Percentiles rank a stretch among this genome's conserved stretches.
These are phyloP conservation scores for Siderastrea radians DNA, from an alignment of 92 coral and sea anemone genomes.

Conservation along the genomic window DNA sequence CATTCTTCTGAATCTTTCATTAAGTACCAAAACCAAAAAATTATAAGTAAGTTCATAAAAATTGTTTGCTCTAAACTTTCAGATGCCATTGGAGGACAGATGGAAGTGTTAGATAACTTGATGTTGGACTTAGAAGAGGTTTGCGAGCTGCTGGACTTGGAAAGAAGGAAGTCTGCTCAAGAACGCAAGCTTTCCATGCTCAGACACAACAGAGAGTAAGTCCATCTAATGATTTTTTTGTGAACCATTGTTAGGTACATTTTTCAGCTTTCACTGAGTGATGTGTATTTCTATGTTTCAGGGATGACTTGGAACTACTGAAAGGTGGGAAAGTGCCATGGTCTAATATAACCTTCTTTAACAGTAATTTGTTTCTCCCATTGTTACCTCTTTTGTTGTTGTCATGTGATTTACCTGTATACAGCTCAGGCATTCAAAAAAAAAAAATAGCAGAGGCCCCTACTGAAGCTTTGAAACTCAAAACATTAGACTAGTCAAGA, in stretches of 20 bases:
- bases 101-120: conserved; percentile 90
- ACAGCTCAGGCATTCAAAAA: no score
- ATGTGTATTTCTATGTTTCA: background rate
- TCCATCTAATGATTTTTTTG: background rate
- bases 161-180: conserved; percentile 88
- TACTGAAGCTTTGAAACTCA: no score
- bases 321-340: conserved; percentile 58
- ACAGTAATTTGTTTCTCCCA: no score
- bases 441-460: no score
- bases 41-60: background rate
- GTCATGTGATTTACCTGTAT: no score
- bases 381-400: no score
- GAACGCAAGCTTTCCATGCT: conserved; percentile 83
- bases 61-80: background rate
- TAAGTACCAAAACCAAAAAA: no score
- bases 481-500: no score
- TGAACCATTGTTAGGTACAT: background rate
- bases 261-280: background rate
- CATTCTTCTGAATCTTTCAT: no score
- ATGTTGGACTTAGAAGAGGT: conserved; percentile 92
- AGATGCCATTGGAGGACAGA: conserved; percentile 94
- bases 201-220: conserved; percentile 93
- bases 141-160: conserved; percentile 87
- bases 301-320: conserved; percentile 85
- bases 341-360: no score